A percentile compares a stretch with the other conserved stretches of the same genome.
Conservation (phyloP, 2,888 invertebrate genomes). For the Philonicus albiceps region DNA sequence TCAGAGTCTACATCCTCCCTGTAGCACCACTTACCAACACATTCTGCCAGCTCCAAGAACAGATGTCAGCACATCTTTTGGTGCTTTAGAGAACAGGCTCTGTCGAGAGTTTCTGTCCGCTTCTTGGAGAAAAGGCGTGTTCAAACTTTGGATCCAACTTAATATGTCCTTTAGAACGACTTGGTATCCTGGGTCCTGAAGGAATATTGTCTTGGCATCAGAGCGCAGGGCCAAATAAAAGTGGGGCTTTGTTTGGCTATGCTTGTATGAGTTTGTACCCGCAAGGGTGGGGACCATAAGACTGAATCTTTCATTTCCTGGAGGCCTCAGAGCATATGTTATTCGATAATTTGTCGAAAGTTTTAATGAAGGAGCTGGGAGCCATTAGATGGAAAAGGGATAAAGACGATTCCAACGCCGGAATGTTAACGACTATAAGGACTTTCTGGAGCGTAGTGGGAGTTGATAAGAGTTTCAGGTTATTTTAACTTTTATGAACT, state of each 20-base stretch:
- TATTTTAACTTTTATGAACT: constrained; percentile 13
- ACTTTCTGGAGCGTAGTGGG: constrained; percentile 3
- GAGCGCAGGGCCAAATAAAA: constrained; percentile 40
- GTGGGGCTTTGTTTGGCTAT: neutral
- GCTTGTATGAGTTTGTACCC: neutral
- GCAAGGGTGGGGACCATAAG: neutral
- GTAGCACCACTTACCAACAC: neutral
- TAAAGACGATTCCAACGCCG: constrained; percentile 20
- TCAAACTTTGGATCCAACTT: neutral
- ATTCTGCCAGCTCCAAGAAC: constrained; percentile 30
- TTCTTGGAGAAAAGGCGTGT: constrained; percentile 31
- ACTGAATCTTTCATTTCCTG: constrained; percentile 39
- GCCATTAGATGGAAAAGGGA: constrained; percentile 41
- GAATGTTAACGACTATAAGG: constrained; percentile 32
- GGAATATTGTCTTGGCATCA: neutral
- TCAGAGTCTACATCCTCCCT: neutral
- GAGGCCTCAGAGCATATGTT: constrained; percentile 45
- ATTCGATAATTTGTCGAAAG: constrained; percentile 49
- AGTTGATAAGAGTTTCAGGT: constrained; percentile 31
- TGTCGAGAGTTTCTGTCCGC: neutral
- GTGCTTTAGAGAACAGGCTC: neutral
- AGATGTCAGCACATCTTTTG: constrained; percentile 45
- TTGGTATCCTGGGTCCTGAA: neutral
- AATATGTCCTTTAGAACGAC: constrained; percentile 1
- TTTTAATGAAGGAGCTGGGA: constrained; percentile 47